Conservation (phyloP, 1,140 invertebrate genomes). For the Parapsyche elsis region DNA sequence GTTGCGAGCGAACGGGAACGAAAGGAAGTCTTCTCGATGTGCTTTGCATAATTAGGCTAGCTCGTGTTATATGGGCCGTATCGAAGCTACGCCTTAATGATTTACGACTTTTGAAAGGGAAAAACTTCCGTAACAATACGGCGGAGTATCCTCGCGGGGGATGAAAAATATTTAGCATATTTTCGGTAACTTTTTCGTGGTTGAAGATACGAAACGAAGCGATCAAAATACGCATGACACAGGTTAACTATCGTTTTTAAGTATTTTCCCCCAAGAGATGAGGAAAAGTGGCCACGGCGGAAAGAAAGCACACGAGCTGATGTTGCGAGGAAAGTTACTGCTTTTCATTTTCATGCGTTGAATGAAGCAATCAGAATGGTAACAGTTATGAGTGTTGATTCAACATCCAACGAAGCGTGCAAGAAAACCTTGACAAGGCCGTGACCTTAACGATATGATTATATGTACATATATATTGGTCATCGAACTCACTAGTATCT, state of each 20-base stretch:
- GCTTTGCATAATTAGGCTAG: constrained; percentile 35
- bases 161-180: constrained; percentile 34
- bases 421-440: background rate
- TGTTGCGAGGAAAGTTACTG: background rate
- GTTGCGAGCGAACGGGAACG: too few relatives aligned
- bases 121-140: constrained; percentile 38
- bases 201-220: too few relatives aligned
- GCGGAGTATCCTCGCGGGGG: background rate
- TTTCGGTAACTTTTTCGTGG: background rate
- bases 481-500: background rate
- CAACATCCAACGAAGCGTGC: background rate
- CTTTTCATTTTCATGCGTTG: constrained; percentile 12
- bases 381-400: background rate
- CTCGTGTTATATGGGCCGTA: constrained; percentile 21
- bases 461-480: background rate
- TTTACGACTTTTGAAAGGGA: constrained; percentile 29
- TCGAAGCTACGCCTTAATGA: constrained; percentile 26
- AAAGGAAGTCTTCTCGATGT: background rate
- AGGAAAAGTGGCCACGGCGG: too few relatives aligned
- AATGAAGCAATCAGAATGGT: background rate
- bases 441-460: too few relatives aligned
- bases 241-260: background rate
- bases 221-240: too few relatives aligned
- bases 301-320: background rate
- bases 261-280: too few relatives aligned